phyloP scores from a whole-genome alignment of 1,140 invertebrate species.

The Plectrocnemia conspersa region DNA sequence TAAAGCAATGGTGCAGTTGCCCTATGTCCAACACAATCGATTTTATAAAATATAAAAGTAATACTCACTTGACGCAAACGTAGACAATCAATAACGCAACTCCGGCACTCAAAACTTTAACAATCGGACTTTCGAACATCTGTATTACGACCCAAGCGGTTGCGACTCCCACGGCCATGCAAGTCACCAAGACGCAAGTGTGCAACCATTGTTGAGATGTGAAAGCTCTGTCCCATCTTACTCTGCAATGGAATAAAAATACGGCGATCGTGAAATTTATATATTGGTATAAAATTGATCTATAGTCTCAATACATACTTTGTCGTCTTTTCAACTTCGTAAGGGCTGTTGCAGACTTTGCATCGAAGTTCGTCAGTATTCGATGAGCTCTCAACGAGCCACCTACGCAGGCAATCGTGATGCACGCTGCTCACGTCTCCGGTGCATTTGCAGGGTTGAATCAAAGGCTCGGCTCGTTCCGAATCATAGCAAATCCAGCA shows the following conservation, averaged over 20 bases:
- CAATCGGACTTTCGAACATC: conserved; percentile 70
- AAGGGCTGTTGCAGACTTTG: conserved; percentile 75
- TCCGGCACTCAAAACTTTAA: conserved; percentile 73
- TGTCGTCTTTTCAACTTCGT: conserved; percentile 66
- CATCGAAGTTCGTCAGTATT: conserved; percentile 65
- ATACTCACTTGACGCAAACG: conserved; percentile 72
- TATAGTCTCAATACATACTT: conserved; percentile 41
- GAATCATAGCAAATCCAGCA: conserved; percentile 94
- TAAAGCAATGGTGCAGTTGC: too few species aligned
- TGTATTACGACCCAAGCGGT: conserved; percentile 79
- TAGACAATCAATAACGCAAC: conserved; percentile 77
- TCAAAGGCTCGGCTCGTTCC: conserved; percentile 73
- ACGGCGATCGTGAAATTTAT: too few species aligned
- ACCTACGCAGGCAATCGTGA: conserved; percentile 86
- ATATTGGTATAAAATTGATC: too few species aligned
- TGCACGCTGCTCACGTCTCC: conserved; percentile 88
- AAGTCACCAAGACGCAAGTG: conserved; percentile 61
- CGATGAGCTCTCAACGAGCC: conserved; percentile 73
- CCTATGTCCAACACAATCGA: too few species aligned
- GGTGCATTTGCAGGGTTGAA: conserved; percentile 84
- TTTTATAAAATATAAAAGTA: too few species aligned
- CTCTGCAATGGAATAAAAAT: conserved; percentile 41
- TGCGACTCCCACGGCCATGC: conserved; percentile 55
- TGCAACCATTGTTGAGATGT: conserved; percentile 74
- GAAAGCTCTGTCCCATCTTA: conserved; percentile 76